Evolutionary conservation across 2,797 vertebrate genomes (phyloP).

Genomic region (Poecilia picta): DNA sequence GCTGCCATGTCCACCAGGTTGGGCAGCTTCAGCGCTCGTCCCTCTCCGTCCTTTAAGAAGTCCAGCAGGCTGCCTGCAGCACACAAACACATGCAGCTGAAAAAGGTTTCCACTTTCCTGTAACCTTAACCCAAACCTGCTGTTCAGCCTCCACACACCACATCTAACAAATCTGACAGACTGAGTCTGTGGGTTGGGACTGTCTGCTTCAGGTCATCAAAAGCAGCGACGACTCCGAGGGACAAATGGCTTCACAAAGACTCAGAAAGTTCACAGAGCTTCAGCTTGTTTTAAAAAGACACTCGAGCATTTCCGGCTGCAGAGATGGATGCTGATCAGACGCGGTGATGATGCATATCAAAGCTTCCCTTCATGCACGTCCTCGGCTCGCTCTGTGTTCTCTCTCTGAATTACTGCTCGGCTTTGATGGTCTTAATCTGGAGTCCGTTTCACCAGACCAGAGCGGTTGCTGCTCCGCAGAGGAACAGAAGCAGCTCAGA

Average conservation of each 20-base stretch:
- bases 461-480: neutral
- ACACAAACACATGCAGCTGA: slow-evolving; percentile 24
- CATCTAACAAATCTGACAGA: slow-evolving; percentile 1
- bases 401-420: slow-evolving; percentile 40
- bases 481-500: neutral
- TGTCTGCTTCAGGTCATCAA: neutral
- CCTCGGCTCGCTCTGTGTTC: slow-evolving; percentile 30
- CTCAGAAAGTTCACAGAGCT: slow-evolving; percentile 5
- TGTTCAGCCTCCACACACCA: neutral
- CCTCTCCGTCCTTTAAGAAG: slow-evolving; percentile 96
- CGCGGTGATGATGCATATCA: neutral
- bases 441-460: slow-evolving; percentile 21
- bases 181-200: neutral
- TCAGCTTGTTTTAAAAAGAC: slow-evolving; percentile 7
- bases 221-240: neutral
- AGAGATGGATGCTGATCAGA: slow-evolving; percentile 38
- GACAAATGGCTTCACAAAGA: slow-evolving; percentile 13
- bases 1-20: slow-evolving; percentile 97
- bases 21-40: slow-evolving; percentile 92
- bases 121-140: neutral
- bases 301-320: slow-evolving; percentile 5
- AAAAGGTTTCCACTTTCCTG: neutral
- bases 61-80: slow-evolving; percentile 92
- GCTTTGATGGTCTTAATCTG: slow-evolving; percentile 41
- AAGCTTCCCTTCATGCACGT: slow-evolving; percentile 22